Base-by-base conservation (phyloP, 1,140 invertebrate species). In the Bombus confusus region DNA sequence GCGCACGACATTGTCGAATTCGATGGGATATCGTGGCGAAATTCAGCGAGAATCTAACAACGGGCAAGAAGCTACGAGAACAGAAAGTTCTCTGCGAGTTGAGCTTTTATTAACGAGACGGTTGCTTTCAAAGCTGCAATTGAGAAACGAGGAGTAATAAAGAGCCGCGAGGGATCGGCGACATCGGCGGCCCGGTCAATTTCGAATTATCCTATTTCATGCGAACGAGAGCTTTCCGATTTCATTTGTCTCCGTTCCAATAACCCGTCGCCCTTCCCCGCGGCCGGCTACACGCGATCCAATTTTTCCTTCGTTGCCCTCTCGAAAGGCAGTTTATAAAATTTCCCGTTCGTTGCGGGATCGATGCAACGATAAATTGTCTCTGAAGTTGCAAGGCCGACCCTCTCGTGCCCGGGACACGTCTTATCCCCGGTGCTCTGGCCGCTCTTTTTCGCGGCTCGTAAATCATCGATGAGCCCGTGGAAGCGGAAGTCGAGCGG, bases 381-480 rank as follows among this genome's bases (percentile, higher is more conserved):
- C 71, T 59, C 57, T 9, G 39, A 43, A 59, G 66, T 37, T 69
- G 57, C 82, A n/a, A 12, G 37, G 34, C 41, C 39, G 4, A 3
- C 43, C 34, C 28, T 62, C 80, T 52, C 71, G 34, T 57, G 69
- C 57, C 34, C 43, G 22, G 43, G 43, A 52, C 80, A 52, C 57
- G 25, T n/a, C 47, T 77, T 52, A 31, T 66, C 37, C 31, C 6
- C 28, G 6, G 47, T 52, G 47, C 47, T 22, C 47, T 22, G 37
- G 15, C 64, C 34, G 13, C 18, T 31, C 57, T 43, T 31, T 80
- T 86, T 78, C 83, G 78, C 66, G 77, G 68, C 74, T 89, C 84
- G 86, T 93, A 92, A 92, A 93, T 93, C 93, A 92, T 88, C 90
- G 85, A 91, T 83, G 80, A 88, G 85, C 80, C 80, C 84, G 85